Evolutionary conservation across 2,113 vertebrate species (phyloP).

Genomic region (Micromys minutus): DNA sequence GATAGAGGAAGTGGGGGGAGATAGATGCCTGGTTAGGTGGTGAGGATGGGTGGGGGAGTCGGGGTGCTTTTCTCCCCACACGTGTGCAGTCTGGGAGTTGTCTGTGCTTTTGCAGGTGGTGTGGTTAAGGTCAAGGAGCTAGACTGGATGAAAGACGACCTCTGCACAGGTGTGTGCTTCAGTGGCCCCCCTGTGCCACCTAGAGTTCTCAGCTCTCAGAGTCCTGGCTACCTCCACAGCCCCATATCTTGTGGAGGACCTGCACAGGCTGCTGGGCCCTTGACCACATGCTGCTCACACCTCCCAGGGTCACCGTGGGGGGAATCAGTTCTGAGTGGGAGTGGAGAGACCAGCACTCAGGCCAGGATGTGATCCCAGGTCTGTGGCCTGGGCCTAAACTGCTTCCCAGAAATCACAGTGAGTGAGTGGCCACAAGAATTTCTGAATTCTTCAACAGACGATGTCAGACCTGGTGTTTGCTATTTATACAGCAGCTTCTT

Average conservation of each 20-base stretch:
- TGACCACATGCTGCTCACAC: fast-evolving
- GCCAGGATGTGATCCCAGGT: background rate
- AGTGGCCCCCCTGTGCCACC: fast-evolving
- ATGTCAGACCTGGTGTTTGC: background rate
- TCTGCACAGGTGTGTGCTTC: constrained; percentile 88
- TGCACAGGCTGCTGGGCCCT: background rate
- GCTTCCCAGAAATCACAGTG: background rate
- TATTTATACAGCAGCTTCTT: no score
- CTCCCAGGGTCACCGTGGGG: fast-evolving
- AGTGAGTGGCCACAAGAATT: background rate
- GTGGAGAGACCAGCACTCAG: background rate
- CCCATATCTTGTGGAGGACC: no score
- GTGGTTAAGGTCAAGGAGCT: constrained; percentile 89
- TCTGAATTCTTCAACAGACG: background rate
- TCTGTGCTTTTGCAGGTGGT: constrained; percentile 80
- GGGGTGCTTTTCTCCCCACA: fast-evolving
- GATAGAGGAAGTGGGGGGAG: no score
- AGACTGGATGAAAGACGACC: constrained; percentile 91
- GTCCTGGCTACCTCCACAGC: fast-evolving
- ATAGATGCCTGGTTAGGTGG: background rate
- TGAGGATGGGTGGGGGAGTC: fast-evolving
- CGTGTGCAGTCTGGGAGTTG: background rate
- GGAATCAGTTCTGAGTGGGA: fast-evolving
- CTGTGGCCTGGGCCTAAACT: background rate
- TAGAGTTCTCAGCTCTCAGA: background rate